Evolutionary conservation across 2,113 vertebrate genomes (phyloP), one percentile per base, ranked within the genome.

Genomic region (Cryptotis parvus): DNA sequence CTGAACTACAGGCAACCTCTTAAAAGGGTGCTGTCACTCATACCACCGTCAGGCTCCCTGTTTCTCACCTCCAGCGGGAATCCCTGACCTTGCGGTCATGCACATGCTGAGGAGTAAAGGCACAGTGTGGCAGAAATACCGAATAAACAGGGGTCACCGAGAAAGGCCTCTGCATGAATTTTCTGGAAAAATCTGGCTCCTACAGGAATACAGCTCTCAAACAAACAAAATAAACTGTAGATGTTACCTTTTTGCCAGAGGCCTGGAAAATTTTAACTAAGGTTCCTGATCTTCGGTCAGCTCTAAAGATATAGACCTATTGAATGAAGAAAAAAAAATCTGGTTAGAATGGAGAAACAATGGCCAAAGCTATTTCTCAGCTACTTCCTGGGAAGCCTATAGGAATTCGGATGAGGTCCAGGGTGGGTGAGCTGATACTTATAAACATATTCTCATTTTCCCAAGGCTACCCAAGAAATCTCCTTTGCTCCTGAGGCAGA

Each of bases 241-340:
- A 92, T 83, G 98, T 96, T 97, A 99, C 99, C 99, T 99, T 99
- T 98, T 98, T 99, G 96, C 99, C 99, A 86, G 99, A 99, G 95
- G 98, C 98, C 96, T 99, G 98, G 97, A 99, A 99, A 96, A 98
- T 98, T 98, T 98, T 99, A 97, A 99, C 97, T 94, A 99, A 97
- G 95, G 98, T 98, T 12, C 97, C 97, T 45, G 97, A 98, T 82
- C 84, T 95, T 75, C 98, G 98, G 75, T 99, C 99, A 5, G 99
- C 98, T 98, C 98, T 98, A 96, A 99, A 99, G 97, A 99, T 98
- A 96, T 99, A 99, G 97, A 99, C 99, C 99, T 99, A 73, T 20
- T 73, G 95, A 95, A 73, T 20, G 31, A 92, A 84, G 96, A 94
- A 76, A 74, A 94, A 92, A 24, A 91, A 61, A 14, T 89, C 91